Percentiles rank a stretch among this genome's conserved stretches.
phyloP scores from a whole-genome alignment of 1,140 invertebrate species.

The Aricia agestis region DNA sequence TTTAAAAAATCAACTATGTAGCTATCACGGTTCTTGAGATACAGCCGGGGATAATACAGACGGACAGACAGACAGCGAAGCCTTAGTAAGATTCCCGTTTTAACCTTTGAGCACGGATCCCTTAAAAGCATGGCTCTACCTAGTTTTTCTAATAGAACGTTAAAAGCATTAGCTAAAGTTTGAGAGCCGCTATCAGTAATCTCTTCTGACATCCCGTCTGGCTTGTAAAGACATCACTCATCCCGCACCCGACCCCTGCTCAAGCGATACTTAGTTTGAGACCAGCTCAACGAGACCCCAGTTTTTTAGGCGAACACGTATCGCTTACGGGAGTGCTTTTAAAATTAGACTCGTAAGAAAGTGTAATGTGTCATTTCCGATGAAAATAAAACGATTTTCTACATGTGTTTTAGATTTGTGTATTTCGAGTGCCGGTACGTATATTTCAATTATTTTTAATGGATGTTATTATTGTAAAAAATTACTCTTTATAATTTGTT shows the following conservation, averaged over 20 bases:
- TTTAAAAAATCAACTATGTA: no score
- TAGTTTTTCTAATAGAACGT: no score
- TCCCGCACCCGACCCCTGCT: slow-evolving; percentile 53
- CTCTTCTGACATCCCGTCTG: slow-evolving; percentile 49
- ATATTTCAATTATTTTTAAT: slow-evolving; percentile 16
- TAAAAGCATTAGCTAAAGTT: slow-evolving; percentile 29
- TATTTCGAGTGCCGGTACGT: neutral
- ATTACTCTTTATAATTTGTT: no score
- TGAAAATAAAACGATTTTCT: slow-evolving; percentile 33
- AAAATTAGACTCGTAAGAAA: slow-evolving; percentile 33
- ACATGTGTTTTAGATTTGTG: neutral
- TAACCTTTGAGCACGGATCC: no score
- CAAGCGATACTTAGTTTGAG: slow-evolving; percentile 41
- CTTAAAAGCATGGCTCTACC: no score
- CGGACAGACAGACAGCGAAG: no score
- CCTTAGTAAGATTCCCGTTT: no score
- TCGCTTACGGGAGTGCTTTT: slow-evolving; percentile 27
- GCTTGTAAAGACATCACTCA: slow-evolving; percentile 72
- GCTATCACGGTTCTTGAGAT: no score
- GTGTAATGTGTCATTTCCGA: slow-evolving; percentile 66
- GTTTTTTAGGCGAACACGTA: neutral
- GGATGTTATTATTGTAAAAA: slow-evolving; percentile 14
- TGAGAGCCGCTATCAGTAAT: slow-evolving; percentile 38
- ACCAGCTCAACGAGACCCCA: slow-evolving; percentile 35
- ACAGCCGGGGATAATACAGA: no score